Evolutionary conservation across 2,888 invertebrate genomes (phyloP).

Genomic region (Heliconius sara): DNA sequence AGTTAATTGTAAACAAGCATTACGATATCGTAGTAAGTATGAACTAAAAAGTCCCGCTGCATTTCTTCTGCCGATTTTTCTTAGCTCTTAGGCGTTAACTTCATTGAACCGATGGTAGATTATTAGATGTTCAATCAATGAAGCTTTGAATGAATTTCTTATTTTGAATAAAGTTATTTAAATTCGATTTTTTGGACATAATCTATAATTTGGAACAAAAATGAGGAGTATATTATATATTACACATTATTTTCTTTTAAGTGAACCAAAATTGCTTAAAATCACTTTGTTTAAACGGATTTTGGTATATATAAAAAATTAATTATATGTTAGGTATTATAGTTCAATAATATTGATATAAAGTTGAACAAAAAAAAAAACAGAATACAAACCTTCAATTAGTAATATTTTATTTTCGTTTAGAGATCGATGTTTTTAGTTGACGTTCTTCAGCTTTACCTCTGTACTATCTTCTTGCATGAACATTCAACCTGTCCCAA

Average conservation of each 20-base stretch:
- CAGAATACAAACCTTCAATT: background rate
- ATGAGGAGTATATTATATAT: background rate
- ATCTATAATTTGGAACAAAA: background rate
- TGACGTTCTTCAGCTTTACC: conserved; percentile 10
- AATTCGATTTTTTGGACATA: background rate
- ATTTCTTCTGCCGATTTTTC: too few relatives aligned
- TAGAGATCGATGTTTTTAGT: conserved; percentile 11
- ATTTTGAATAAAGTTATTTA: too few relatives aligned
- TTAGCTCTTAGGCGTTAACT: too few relatives aligned
- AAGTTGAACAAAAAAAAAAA: too few relatives aligned
- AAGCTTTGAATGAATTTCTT: too few relatives aligned
- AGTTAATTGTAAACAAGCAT: too few relatives aligned
- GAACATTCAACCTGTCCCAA: conserved; percentile 3
- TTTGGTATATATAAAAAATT: too few relatives aligned
- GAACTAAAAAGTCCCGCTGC: too few relatives aligned
- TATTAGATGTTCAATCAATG: too few relatives aligned
- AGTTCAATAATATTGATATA: background rate
- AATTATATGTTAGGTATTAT: background rate
- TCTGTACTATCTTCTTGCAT: conserved; percentile 26
- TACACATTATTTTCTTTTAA: background rate
- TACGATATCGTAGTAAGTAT: too few relatives aligned
- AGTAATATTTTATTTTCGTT: background rate
- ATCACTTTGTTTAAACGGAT: background rate
- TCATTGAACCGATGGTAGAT: too few relatives aligned
- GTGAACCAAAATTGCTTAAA: background rate